Conservation (phyloP, 2,888 invertebrate species). For the Troides helena region DNA sequence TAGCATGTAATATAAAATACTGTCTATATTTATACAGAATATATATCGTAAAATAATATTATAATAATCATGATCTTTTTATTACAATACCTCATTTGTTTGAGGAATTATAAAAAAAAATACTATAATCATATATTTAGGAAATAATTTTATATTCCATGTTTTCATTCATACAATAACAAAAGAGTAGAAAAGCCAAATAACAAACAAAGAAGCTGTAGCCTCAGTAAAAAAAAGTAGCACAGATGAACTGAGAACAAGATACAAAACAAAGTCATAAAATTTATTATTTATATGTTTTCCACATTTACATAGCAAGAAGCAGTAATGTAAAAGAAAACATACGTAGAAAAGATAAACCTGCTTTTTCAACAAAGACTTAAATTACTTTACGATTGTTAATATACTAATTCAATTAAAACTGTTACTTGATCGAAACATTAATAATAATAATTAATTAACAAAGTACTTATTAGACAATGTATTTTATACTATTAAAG, state of each 20-base stretch:
- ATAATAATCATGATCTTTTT: too few relatives aligned
- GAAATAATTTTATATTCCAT: not conserved
- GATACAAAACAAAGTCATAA: not conserved
- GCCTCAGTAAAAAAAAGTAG: not conserved
- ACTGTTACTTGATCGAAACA: too few relatives aligned
- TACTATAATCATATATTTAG: not conserved
- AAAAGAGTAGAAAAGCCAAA: not conserved
- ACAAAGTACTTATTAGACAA: too few relatives aligned
- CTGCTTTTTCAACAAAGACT: not conserved
- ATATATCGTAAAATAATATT: too few relatives aligned
- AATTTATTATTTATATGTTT: not conserved
- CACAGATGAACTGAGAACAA: not conserved
- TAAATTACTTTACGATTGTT: not conserved
- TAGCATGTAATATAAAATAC: not conserved
- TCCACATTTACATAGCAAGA: not conserved
- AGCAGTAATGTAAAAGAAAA: not conserved
- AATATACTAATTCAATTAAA: too few relatives aligned
- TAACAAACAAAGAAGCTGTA: not conserved
- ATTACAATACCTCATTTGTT: too few relatives aligned
- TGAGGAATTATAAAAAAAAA: too few relatives aligned
- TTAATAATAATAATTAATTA: too few relatives aligned
- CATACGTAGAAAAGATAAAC: not conserved
- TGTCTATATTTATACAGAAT: not conserved
- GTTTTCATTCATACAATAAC: not conserved
- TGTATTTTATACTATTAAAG: too few relatives aligned